These are phyloP conservation scores for Ophion ellenae DNA, from an alignment of 2,888 invertebrate genomes.

Conservation along the genomic window DNA sequence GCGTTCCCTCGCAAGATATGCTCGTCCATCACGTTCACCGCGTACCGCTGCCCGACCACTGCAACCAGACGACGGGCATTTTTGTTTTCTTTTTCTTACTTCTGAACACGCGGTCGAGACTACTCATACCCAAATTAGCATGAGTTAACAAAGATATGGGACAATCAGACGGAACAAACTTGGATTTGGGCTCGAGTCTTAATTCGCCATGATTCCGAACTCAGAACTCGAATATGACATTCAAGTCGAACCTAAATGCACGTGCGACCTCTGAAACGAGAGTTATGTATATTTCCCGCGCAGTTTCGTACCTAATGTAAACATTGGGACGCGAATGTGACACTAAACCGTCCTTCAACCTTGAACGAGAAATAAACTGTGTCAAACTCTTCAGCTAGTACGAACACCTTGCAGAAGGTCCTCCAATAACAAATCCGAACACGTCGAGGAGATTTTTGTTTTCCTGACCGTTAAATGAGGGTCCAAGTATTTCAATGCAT, in stretches of 20 bases:
- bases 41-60: slow-evolving; percentile 96
- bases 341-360: no score
- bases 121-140: not conserved
- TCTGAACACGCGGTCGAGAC: slow-evolving; percentile 38
- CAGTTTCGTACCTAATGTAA: not conserved
- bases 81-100: slow-evolving; percentile 49
- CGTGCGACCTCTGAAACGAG: no score
- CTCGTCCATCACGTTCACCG: slow-evolving; percentile 96
- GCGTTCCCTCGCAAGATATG: slow-evolving; percentile 95
- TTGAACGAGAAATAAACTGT: not conserved
- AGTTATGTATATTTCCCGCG: not conserved
- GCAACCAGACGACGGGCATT: slow-evolving; percentile 85
- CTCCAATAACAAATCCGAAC: no score
- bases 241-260: not conserved
- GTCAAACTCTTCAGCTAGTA: no score
- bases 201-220: not conserved
- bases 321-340: not conserved
- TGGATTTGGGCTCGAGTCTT: not conserved
- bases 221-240: not conserved
- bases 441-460: no score
- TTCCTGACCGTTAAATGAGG: not conserved
- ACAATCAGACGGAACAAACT: not conserved
- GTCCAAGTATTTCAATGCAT: no score
- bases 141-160: not conserved
- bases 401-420: no score